Evolutionary conservation across 2,888 invertebrate species (phyloP), one percentile per base, ranked within the genome.

Genomic region (Melanargia galathea): DNA sequence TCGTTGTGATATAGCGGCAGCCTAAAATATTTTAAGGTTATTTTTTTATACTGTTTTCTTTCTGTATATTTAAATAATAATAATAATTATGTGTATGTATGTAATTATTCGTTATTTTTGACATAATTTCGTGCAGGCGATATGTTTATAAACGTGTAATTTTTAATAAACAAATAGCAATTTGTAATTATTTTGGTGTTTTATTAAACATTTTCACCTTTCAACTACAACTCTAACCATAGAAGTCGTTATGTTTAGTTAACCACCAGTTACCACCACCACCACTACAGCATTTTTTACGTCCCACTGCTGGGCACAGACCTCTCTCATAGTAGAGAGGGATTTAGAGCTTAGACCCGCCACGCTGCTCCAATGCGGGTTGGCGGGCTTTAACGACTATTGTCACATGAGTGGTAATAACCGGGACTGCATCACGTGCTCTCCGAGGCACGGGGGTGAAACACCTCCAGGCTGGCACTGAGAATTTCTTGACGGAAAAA

Each of bases 101-200:
- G n/a, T n/a, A 73, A 73, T 71, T 69, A 73, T 58, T 73, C 66
- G 71, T 79, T 77, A 75, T 76, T 72, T 75, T 74, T 68, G 55
- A 65, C 52, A 71, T 70, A 67, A 69, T 66, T 69, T 70, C 58
- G 63, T 6, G 70, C 64, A 64, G 70, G 68, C 68, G 70, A 43
- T 38, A 76, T 75, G 70, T 76, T 76, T 76, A 75, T 75, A 30
- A 71, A 73, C 66, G 69, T 77, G 78, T 81, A 81, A 79, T 78
- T 80, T 79, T 80, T 73, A 81, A 75, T 79, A 80, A 80, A 81
- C 70, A 75, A 77, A 80, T 81, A 81, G 81, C 72, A 78, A 76
- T 80, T 80, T 81, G 76, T 80, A 80, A 76, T 77, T 75, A 71
- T 68, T 66, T 16, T 70, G 46, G 63, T 61, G 70, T 74, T 73